These are phyloP conservation scores for Podarcis siculus DNA, from an alignment of 2,797 vertebrate species.

Conservation along the genomic window DNA sequence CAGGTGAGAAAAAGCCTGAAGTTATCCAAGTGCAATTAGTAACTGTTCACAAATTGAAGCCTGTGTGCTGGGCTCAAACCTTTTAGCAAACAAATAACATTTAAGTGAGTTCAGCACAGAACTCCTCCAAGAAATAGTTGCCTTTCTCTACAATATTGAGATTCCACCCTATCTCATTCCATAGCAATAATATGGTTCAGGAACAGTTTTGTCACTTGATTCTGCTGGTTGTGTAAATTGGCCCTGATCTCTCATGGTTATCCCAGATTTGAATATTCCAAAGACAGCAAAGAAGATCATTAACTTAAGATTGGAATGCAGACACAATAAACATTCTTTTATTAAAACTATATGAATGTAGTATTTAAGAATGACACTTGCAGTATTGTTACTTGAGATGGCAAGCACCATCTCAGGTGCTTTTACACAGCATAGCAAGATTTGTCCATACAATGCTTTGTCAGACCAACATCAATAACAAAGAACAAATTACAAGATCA, in stretches of 20 bases:
- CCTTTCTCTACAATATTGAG: neutral
- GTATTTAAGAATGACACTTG: neutral
- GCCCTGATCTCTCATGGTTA: neutral
- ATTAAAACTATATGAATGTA: neutral
- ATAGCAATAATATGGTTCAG: neutral
- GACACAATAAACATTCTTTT: neutral
- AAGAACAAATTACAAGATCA: neutral
- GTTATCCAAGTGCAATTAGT: neutral
- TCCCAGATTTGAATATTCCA: neutral
- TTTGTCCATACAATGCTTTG: neutral
- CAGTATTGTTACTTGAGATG: neutral
- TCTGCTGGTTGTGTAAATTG: neutral
- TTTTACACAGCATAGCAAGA: neutral
- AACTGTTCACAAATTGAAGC: neutral
- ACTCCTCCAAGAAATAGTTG: neutral
- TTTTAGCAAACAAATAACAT: neutral
- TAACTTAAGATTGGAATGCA: neutral
- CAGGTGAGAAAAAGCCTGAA: neutral
- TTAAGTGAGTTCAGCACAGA: neutral
- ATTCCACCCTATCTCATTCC: neutral
- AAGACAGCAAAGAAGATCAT: neutral
- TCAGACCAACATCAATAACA: neutral
- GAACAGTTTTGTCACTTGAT: neutral
- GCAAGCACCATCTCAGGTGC: neutral
- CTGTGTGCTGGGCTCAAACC: neutral